Percentiles rank a stretch among this genome's conserved stretches.
Evolutionary conservation across 2,797 vertebrate species (phyloP).

Genomic region (Yasuhikotakia modesta): DNA sequence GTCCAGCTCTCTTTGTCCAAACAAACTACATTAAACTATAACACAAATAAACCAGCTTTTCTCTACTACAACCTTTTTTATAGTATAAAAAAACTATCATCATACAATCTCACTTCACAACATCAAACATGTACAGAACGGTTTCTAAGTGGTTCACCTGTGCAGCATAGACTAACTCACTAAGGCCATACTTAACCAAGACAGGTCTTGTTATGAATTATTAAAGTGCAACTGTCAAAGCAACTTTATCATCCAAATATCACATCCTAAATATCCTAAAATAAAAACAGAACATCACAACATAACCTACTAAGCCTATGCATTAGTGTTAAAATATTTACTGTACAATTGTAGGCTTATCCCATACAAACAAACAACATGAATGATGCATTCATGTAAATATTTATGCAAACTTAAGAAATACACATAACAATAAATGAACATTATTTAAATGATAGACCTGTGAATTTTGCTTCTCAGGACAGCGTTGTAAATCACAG

Average conservation of each 20-base stretch:
- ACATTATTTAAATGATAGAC: too few relatives aligned
- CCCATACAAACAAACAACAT: background rate
- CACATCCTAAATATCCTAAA: too few relatives aligned
- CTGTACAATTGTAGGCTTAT: background rate
- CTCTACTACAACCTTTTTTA: background rate
- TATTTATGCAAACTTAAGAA: too few relatives aligned
- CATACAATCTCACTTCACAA: background rate
- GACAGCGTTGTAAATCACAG: too few relatives aligned
- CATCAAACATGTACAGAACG: constrained; percentile 1
- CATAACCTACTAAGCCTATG: background rate
- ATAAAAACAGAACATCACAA: background rate
- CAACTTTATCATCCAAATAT: too few relatives aligned
- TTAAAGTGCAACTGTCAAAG: background rate
- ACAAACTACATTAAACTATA: constrained; percentile 23
- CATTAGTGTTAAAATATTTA: background rate
- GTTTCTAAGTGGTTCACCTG: background rate
- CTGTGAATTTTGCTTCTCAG: too few relatives aligned
- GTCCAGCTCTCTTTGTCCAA: constrained; percentile 4
- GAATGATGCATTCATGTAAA: background rate
- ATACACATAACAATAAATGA: too few relatives aligned
- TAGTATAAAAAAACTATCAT: background rate
- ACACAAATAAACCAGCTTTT: too few relatives aligned
- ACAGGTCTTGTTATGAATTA: background rate
- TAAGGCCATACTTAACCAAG: background rate
- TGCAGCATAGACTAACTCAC: background rate